Percentiles rank a stretch among this genome's conserved stretches.
Conservation (phyloP, 2,113 vertebrate genomes). For the Datnioides undecimradiatus region DNA sequence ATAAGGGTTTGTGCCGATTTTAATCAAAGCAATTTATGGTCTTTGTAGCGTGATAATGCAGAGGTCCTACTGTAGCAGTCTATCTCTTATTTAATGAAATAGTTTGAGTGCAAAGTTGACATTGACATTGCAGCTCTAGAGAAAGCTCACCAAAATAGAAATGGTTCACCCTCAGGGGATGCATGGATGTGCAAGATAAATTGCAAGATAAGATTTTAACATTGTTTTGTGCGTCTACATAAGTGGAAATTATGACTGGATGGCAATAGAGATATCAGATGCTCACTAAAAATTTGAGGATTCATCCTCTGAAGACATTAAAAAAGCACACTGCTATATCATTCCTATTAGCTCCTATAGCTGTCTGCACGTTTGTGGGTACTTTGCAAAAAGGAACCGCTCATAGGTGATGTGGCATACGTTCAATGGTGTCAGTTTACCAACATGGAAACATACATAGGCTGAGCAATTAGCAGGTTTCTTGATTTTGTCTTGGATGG, state of each 20-base stretch:
- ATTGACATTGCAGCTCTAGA: background rate
- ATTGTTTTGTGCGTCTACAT: background rate
- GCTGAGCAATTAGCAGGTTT: too few relatives aligned
- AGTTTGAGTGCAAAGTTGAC: background rate
- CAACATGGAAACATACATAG: background rate
- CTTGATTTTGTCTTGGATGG: too few relatives aligned
- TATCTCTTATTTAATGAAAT: background rate
- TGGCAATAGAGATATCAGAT: background rate
- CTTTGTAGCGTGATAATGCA: background rate
- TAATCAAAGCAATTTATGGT: background rate
- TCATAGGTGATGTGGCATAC: background rate
- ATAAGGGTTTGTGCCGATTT: background rate
- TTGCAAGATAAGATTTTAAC: background rate
- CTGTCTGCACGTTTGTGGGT: background rate
- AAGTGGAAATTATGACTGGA: background rate
- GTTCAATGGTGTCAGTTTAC: background rate
- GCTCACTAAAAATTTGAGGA: background rate
- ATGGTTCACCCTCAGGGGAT: background rate
- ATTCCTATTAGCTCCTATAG: background rate
- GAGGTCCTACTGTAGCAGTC: background rate
- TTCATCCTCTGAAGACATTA: background rate
- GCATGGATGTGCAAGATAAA: background rate
- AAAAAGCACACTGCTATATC: background rate
- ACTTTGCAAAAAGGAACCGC: background rate
- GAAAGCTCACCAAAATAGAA: too few relatives aligned